phyloP scores from a whole-genome alignment of 2,888 invertebrate genomes.

The Tupiocoris notatus region DNA sequence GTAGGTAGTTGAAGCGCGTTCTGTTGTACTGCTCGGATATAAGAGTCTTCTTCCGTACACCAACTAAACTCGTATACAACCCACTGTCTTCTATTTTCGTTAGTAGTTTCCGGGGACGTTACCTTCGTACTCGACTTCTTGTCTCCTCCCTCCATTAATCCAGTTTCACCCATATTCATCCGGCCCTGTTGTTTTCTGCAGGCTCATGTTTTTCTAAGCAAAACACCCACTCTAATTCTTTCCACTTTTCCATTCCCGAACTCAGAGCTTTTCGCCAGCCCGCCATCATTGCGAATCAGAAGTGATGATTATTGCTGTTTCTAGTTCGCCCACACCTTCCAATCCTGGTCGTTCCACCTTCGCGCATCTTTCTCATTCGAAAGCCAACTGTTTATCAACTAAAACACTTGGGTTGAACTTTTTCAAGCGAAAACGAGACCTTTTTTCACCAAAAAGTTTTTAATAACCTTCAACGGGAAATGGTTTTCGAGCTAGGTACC shows the following conservation, averaged over 20 bases:
- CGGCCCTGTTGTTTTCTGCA: not conserved
- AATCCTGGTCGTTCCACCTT: not conserved
- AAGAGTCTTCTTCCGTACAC: too few species aligned
- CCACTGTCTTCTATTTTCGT: too few species aligned
- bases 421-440: not conserved
- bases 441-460: constrained; percentile 17
- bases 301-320: constrained; percentile 36
- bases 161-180: not conserved
- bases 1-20: too few species aligned
- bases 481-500: constrained; percentile 7
- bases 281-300: constrained; percentile 28
- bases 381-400: constrained; percentile 20
- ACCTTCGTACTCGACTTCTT: not conserved
- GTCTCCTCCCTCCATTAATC: too few species aligned
- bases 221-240: constrained; percentile 5
- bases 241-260: not conserved
- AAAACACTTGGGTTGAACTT: constrained; percentile 31
- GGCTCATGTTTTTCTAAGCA: not conserved
- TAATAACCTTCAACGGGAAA: constrained; percentile 16
- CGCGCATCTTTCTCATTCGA: not conserved
- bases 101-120: not conserved
- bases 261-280: not conserved
- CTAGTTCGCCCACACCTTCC: constrained; percentile 1
- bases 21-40: too few species aligned
- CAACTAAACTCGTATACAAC: too few species aligned